A percentile compares a stretch with the other conserved stretches of the same genome.
Conservation (phyloP, 2,888 invertebrate species). For the Xylota sylvarum region DNA sequence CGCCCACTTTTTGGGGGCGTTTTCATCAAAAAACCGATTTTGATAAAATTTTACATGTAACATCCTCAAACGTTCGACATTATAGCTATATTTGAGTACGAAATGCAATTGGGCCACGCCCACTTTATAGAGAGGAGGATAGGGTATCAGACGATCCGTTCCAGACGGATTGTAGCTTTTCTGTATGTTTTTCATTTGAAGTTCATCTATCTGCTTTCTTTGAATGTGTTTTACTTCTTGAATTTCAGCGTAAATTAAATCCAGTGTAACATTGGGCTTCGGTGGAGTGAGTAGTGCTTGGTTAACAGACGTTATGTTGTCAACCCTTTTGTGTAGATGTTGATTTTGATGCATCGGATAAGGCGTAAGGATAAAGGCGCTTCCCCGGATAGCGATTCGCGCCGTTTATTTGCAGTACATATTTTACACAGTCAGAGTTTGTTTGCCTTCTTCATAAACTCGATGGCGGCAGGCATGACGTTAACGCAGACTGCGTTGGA, state of each 20-base stretch:
- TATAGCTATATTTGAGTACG: too few relatives aligned
- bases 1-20: too few relatives aligned
- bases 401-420: slow-evolving; percentile 14
- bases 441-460: slow-evolving; percentile 28
- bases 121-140: too few relatives aligned
- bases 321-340: background rate
- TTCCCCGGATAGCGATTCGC: slow-evolving; percentile 16
- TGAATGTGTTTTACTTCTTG: background rate
- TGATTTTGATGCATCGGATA: too few relatives aligned
- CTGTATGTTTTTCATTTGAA: background rate
- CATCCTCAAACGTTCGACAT: too few relatives aligned
- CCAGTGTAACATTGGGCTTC: slow-evolving; percentile 15
- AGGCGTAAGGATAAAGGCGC: too few relatives aligned
- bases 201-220: slow-evolving; percentile 11
- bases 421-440: slow-evolving; percentile 22
- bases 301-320: slow-evolving; percentile 7
- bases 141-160: too few relatives aligned
- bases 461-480: slow-evolving; percentile 20
- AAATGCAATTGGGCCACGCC: too few relatives aligned
- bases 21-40: too few relatives aligned
- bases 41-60: too few relatives aligned
- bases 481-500: slow-evolving; percentile 19
- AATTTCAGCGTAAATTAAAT: slow-evolving; percentile 20
- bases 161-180: too few relatives aligned
- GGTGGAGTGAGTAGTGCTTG: slow-evolving; percentile 2